phyloP scores from a whole-genome alignment of 2,113 vertebrate species.

The Amblyornis subalaris region DNA sequence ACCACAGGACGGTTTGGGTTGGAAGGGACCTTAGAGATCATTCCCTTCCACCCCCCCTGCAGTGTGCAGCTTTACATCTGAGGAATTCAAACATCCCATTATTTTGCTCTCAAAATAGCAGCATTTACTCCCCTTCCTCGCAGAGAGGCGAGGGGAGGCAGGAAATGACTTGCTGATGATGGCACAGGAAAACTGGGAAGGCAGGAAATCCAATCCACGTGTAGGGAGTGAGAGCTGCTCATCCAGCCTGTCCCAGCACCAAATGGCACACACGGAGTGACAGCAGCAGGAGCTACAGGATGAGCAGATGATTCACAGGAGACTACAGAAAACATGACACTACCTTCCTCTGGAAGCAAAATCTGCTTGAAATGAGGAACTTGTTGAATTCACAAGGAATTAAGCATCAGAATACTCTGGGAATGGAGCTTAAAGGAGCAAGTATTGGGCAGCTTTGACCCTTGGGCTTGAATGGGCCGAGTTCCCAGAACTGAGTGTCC shows the following conservation, averaged over 20 bases:
- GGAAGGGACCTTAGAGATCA: neutral
- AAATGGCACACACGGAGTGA: neutral
- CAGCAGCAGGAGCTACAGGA: neutral
- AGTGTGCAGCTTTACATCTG: neutral
- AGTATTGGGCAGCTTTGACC: neutral
- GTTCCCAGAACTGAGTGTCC: fast-evolving
- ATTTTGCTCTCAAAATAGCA: neutral
- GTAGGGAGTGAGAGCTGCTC: neutral
- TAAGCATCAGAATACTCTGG: fast-evolving
- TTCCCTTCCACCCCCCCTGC: neutral
- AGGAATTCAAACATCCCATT: neutral
- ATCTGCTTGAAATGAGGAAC: neutral
- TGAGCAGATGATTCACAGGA: neutral
- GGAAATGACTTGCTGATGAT: constrained; percentile 4
- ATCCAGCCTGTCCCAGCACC: neutral
- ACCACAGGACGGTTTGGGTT: neutral
- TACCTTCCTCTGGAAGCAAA: neutral
- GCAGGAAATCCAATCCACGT: neutral
- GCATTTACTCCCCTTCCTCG: neutral
- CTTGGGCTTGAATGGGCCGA: neutral
- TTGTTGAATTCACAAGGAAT: neutral
- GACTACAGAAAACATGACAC: neutral
- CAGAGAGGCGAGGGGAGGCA: neutral
- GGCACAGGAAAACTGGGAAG: neutral
- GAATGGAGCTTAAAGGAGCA: neutral